phyloP scores from a whole-genome alignment of 1,140 invertebrate species.

The Antheraea pernyi region DNA sequence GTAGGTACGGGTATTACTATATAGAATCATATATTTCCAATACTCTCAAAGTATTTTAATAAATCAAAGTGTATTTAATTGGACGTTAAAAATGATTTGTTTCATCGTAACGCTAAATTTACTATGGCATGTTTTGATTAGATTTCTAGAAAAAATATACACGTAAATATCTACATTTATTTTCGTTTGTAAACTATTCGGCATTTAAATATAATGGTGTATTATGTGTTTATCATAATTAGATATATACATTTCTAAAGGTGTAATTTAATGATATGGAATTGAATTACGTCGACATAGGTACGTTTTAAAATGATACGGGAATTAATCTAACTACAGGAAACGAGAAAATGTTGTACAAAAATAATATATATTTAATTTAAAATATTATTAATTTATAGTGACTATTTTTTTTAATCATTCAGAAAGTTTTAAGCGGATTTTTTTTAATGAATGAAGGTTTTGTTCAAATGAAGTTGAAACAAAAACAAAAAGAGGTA shows the following conservation, averaged over 20 bases:
- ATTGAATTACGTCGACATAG: constrained; percentile 42
- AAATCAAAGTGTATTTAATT: background rate
- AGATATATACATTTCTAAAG: constrained; percentile 64
- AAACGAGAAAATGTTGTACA: constrained; percentile 35
- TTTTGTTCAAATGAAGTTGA: too few species aligned
- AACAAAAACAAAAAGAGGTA: too few species aligned
- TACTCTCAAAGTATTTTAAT: background rate
- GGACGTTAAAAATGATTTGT: background rate
- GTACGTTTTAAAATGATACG: constrained; percentile 16
- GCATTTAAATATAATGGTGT: constrained; percentile 32
- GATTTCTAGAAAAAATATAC: constrained; percentile 70
- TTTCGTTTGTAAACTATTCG: constrained; percentile 15
- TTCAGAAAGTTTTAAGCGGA: too few species aligned
- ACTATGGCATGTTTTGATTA: constrained; percentile 38
- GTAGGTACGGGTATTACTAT: too few species aligned
- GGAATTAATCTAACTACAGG: constrained; percentile 36
- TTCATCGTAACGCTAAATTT: background rate
- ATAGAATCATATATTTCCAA: background rate
- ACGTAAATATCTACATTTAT: constrained; percentile 24
- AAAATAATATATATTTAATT: background rate
- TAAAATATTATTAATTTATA: too few species aligned
- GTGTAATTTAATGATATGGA: constrained; percentile 62
- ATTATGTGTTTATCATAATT: constrained; percentile 13
- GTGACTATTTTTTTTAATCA: too few species aligned
- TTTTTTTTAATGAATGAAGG: too few species aligned